A percentile compares a stretch with the other conserved stretches of the same genome.
Evolutionary conservation across 2,113 vertebrate genomes (phyloP).

Genomic region (Paramisgurnus dabryanus): DNA sequence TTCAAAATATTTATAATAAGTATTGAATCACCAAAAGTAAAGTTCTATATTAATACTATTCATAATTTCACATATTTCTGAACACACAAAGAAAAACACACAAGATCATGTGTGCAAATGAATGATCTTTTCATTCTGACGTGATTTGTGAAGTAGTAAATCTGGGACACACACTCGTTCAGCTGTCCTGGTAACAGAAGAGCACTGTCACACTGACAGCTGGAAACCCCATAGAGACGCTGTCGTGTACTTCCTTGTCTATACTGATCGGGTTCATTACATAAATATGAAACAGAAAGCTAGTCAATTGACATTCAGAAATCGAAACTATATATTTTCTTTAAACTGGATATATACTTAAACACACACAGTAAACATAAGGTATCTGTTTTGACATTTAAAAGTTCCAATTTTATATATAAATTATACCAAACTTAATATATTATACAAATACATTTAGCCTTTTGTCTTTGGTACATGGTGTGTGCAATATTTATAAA

Average conservation of each 20-base stretch:
- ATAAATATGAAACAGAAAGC: too few relatives aligned
- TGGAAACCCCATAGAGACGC: slow-evolving; percentile 1
- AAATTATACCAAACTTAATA: too few relatives aligned
- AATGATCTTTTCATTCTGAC: neutral
- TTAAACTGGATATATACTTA: neutral
- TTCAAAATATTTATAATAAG: slow-evolving; percentile 5
- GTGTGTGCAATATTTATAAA: too few relatives aligned
- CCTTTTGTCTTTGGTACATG: too few relatives aligned
- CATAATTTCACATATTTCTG: neutral
- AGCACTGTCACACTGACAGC: neutral
- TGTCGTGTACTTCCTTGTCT: neutral
- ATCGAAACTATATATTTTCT: neutral
- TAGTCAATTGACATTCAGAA: too few relatives aligned
- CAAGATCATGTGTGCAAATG: neutral
- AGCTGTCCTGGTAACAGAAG: neutral
- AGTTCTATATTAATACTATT: neutral
- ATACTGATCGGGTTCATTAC: neutral
- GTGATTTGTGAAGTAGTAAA: neutral
- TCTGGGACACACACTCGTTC: neutral
- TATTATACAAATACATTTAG: too few relatives aligned
- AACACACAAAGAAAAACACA: neutral
- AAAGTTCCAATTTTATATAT: too few relatives aligned
- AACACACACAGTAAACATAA: too few relatives aligned
- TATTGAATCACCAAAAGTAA: neutral
- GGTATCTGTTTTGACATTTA: too few relatives aligned